A percentile compares a stretch with the other conserved stretches of the same genome.
phyloP scores from a whole-genome alignment of 2,797 vertebrate species.

The Sebastolobus altivelis region DNA sequence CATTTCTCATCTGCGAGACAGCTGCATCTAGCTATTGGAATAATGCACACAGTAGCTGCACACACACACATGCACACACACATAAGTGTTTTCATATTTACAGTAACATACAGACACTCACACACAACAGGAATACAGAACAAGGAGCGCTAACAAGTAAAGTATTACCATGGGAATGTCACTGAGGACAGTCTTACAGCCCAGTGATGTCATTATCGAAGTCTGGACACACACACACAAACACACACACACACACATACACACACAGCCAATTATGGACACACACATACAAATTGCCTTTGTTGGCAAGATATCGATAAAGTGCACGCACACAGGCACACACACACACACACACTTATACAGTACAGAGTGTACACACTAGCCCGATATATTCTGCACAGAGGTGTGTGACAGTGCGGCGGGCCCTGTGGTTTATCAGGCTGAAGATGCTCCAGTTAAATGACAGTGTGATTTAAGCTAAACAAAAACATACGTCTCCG shows the following conservation, averaged over 20 bases:
- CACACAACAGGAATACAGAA: slow-evolving; percentile 27
- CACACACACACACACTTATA: not conserved
- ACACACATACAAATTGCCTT: slow-evolving; percentile 30
- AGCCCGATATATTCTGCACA: not conserved
- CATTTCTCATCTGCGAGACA: slow-evolving; percentile 73
- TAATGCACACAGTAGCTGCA: slow-evolving; percentile 31
- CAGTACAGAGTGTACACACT: not conserved
- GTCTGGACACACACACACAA: slow-evolving; percentile 17
- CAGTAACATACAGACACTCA: slow-evolving; percentile 16
- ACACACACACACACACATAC: slow-evolving; percentile 8
- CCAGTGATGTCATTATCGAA: slow-evolving; percentile 61
- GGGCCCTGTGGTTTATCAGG: slow-evolving; percentile 11
- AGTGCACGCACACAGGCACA: not conserved
- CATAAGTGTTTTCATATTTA: slow-evolving; percentile 34
- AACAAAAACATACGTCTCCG: slow-evolving; percentile 50
- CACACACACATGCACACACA: not conserved
- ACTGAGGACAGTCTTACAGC: slow-evolving; percentile 35
- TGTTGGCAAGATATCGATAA: slow-evolving; percentile 38
- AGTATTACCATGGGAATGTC: slow-evolving; percentile 59
- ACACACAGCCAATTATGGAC: slow-evolving; percentile 51
- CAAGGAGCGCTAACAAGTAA: slow-evolving; percentile 39
- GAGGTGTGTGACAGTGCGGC: slow-evolving; percentile 15
- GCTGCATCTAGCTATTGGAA: slow-evolving; percentile 62
- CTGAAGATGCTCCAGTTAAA: slow-evolving; percentile 35
- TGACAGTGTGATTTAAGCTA: slow-evolving; percentile 46